Percentiles rank a stretch among this genome's conserved stretches.
These are phyloP conservation scores for Tapera naevia DNA, from an alignment of 2,797 vertebrate species.

Conservation along the genomic window DNA sequence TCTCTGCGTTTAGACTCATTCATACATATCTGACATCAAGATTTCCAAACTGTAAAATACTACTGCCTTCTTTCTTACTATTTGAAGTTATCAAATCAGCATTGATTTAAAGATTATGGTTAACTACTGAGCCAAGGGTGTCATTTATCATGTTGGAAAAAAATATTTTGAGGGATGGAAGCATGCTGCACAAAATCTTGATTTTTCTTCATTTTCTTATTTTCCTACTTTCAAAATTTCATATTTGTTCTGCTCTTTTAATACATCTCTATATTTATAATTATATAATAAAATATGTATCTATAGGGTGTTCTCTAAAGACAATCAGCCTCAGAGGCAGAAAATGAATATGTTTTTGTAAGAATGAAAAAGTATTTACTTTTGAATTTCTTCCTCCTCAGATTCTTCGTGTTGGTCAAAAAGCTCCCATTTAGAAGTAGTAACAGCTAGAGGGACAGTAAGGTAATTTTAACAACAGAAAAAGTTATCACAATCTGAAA, in stretches of 20 bases:
- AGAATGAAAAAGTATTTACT: slow-evolving; percentile 73
- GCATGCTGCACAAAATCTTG: neutral
- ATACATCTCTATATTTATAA: no score
- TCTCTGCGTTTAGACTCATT: neutral
- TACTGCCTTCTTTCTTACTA: neutral
- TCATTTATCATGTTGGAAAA: neutral
- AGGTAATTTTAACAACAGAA: neutral
- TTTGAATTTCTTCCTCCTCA: slow-evolving; percentile 84
- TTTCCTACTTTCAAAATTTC: neutral
- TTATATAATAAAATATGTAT: no score
- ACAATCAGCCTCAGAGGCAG: neutral
- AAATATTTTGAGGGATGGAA: neutral
- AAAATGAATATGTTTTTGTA: neutral
- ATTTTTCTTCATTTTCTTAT: neutral
- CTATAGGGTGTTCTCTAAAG: neutral
- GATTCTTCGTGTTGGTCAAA: slow-evolving; percentile 94
- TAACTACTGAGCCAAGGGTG: neutral
- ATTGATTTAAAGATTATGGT: neutral
- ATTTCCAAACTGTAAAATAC: neutral
- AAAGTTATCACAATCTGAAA: neutral
- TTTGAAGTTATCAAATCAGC: neutral
- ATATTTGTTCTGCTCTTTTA: neutral
- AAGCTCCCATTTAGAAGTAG: slow-evolving; percentile 96
- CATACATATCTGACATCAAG: neutral
- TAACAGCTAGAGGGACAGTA: slow-evolving; percentile 83